phyloP scores from a whole-genome alignment of 1,140 invertebrate genomes.

The Platyscapa corneri region DNA sequence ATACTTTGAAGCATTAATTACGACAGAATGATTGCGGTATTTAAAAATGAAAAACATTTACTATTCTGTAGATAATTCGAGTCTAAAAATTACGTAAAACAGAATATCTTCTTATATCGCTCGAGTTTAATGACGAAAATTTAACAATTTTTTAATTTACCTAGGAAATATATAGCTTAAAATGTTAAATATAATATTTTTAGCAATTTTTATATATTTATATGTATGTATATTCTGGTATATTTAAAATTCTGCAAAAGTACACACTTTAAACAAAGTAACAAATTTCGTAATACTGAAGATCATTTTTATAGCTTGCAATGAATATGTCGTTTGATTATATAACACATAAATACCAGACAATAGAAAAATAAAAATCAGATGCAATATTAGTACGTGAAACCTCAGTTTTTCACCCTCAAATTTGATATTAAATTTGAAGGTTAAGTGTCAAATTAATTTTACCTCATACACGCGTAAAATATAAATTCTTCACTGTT shows the following conservation, averaged over 20 bases:
- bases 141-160: not conserved
- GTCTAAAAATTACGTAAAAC: not conserved
- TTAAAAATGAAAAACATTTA: not conserved
- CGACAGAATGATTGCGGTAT: not conserved
- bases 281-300: not conserved
- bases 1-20: not conserved
- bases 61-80: not conserved
- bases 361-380: no score
- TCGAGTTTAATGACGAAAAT: not conserved
- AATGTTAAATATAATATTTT: constrained; percentile 17
- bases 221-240: constrained; percentile 1
- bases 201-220: constrained; percentile 5
- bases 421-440: not conserved
- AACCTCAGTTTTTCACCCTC: not conserved
- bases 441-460: not conserved
- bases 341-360: no score
- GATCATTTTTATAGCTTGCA: not conserved
- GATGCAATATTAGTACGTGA: no score
- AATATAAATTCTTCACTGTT: not conserved
- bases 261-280: not conserved
- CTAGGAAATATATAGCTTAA: not conserved
- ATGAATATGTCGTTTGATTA: not conserved
- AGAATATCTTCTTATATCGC: not conserved
- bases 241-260: not conserved
- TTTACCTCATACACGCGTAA: not conserved